Conservation (phyloP, 92 coral and sea anemone genomes). For the Parazoanthus darwini region DNA sequence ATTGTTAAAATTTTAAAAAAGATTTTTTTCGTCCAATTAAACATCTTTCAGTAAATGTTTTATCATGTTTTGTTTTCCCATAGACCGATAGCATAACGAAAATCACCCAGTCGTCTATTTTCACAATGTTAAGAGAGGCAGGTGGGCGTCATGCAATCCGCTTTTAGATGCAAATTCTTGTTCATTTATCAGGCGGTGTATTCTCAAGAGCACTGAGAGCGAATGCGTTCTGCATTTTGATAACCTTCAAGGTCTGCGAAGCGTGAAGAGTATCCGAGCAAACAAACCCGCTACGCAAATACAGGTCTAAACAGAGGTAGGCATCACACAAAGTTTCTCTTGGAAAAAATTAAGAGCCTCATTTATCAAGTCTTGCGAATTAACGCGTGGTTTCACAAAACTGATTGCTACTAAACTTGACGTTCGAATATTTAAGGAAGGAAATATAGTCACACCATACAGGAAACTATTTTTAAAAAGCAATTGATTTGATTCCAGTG, state of each 20-base stretch:
- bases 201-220: not conserved
- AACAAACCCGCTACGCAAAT: not conserved
- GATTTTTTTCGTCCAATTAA: too few species aligned
- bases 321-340: not conserved
- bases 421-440: slow-evolving; percentile 18
- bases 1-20: too few species aligned
- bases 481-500: not conserved
- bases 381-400: not conserved
- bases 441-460: not conserved
- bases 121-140: not conserved
- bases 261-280: not conserved
- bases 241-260: not conserved
- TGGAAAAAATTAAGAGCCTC: not conserved
- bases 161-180: slow-evolving; percentile 1
- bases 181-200: not conserved
- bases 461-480: not conserved
- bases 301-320: not conserved
- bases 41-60: too few species aligned
- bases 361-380: not conserved
- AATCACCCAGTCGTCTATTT: not conserved
- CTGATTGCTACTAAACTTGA: not conserved
- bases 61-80: too few species aligned
- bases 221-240: not conserved
- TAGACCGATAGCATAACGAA: not conserved
- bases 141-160: not conserved